Evolutionary conservation across 2,888 invertebrate genomes (phyloP).

Genomic region (Siphlonurus alternatus): DNA sequence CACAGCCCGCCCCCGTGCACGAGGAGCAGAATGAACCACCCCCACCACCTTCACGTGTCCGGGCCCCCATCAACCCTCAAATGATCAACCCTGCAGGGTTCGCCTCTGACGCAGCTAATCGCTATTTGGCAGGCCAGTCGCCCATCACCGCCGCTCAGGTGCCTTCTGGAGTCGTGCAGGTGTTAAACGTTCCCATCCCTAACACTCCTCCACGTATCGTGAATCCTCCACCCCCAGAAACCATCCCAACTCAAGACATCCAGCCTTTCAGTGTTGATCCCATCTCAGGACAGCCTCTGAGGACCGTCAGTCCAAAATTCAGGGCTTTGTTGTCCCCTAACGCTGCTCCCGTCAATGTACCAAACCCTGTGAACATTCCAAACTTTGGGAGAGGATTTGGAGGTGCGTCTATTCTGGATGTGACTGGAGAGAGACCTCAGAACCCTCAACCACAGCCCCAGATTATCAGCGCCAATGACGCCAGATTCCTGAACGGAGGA

Average conservation of each 20-base stretch:
- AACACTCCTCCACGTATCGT: not conserved
- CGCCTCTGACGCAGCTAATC: not conserved
- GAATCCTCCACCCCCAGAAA: not conserved
- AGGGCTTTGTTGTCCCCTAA: not conserved
- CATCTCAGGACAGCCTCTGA: not conserved
- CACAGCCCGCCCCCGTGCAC: constrained; percentile 1
- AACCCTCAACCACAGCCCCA: not conserved
- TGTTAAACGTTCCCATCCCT: not conserved
- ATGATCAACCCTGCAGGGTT: not conserved
- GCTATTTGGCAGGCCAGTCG: not conserved
- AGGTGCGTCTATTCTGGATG: not conserved
- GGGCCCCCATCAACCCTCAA: not conserved
- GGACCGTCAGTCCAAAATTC: not conserved
- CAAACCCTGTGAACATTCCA: not conserved
- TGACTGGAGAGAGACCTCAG: not conserved
- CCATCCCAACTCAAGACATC: not conserved
- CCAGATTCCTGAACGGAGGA: too few species aligned
- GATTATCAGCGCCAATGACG: too few species aligned
- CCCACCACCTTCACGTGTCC: not conserved
- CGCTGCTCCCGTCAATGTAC: not conserved
- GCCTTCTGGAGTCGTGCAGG: not conserved
- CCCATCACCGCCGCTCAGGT: not conserved
- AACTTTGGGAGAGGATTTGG: not conserved
- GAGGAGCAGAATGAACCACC: not conserved
- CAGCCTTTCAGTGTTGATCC: not conserved